Conservation (phyloP, 2,797 vertebrate species). For the Acanthopagrus latus region DNA sequence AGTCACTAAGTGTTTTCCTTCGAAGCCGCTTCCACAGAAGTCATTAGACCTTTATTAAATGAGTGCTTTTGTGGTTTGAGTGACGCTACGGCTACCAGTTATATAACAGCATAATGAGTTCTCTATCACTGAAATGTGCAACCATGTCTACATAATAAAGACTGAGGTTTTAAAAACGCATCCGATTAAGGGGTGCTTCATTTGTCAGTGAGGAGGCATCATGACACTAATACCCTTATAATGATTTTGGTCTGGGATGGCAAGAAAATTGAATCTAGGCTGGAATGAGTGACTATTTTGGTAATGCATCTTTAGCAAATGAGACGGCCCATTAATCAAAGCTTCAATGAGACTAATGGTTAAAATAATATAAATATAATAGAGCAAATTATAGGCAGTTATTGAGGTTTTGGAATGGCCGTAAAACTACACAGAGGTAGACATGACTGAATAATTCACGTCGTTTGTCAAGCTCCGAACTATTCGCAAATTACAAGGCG, state of each 20-base stretch:
- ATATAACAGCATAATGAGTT: constrained; percentile 12
- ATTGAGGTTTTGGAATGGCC: constrained; percentile 24
- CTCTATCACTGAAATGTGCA: constrained; percentile 34
- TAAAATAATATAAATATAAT: constrained; percentile 53
- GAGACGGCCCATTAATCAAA: constrained; percentile 55
- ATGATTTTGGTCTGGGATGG: constrained; percentile 53
- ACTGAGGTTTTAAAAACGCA: constrained; percentile 42
- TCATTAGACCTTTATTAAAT: constrained; percentile 3
- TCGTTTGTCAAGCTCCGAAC: constrained; percentile 43
- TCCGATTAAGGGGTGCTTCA: constrained; percentile 44
- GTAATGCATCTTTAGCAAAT: constrained; percentile 44
- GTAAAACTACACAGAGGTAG: not conserved
- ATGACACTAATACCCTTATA: constrained; percentile 56
- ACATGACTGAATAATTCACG: constrained; percentile 42
- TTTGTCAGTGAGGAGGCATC: constrained; percentile 52
- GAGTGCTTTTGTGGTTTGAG: not conserved
- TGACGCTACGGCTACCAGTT: constrained; percentile 21
- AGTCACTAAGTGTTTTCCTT: constrained; percentile 67
- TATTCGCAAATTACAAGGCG: constrained; percentile 57
- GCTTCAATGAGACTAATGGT: constrained; percentile 49
- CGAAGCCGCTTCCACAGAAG: not conserved
- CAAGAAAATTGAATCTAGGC: constrained; percentile 47
- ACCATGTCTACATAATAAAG: constrained; percentile 26
- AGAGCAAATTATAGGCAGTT: constrained; percentile 48
- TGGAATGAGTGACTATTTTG: constrained; percentile 47